These are phyloP conservation scores for Carassius auratus DNA, from an alignment of 2,113 vertebrate genomes.

Conservation along the genomic window DNA sequence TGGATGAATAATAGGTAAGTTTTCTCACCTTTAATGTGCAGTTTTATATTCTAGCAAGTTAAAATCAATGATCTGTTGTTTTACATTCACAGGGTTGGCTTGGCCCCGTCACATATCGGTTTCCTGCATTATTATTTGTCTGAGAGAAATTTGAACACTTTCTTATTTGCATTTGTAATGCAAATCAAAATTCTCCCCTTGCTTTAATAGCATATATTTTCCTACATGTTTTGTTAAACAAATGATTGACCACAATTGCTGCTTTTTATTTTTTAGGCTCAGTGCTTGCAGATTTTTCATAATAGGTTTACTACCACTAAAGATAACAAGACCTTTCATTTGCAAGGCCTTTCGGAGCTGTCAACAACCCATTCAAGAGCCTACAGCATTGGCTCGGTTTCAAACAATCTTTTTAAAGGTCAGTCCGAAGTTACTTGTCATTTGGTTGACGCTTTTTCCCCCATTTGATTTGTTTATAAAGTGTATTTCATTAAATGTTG, in stretches of 20 bases:
- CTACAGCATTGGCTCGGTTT: conserved; percentile 21
- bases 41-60: background rate
- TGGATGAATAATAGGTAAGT: background rate
- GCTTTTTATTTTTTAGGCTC: conserved; percentile 33
- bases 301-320: conserved; percentile 24
- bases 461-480: conserved; percentile 41
- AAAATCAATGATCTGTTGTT: conserved; percentile 17
- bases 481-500: conserved; percentile 46
- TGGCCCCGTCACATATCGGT: background rate
- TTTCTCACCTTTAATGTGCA: background rate
- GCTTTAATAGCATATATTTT: conserved; percentile 47
- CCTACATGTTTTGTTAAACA: conserved; percentile 49
- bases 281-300: conserved; percentile 37
- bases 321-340: conserved; percentile 45
- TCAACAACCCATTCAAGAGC: conserved; percentile 30
- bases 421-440: conserved; percentile 36
- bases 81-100: background rate
- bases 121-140: conserved; percentile 31
- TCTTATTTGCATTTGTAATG: conserved; percentile 43
- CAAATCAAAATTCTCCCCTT: conserved; percentile 20
- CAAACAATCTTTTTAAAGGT: conserved; percentile 46
- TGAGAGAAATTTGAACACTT: conserved; percentile 31
- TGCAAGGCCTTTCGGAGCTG: conserved; percentile 30
- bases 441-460: conserved; percentile 26
- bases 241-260: conserved; percentile 47